These are phyloP conservation scores for Oeneis ivallda DNA, from an alignment of 2,888 invertebrate genomes.

Conservation along the genomic window DNA sequence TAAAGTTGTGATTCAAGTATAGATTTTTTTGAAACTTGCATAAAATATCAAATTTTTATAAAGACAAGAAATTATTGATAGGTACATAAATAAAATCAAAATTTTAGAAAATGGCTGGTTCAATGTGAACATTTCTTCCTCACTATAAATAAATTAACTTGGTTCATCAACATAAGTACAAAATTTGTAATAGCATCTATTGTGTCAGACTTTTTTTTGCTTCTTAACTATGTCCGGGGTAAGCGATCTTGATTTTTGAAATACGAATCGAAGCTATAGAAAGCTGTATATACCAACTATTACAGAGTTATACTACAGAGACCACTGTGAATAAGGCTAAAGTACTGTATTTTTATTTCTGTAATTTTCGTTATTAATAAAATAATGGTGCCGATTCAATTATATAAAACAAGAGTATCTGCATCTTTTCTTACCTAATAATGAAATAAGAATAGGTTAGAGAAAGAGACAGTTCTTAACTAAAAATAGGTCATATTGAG, in stretches of 20 bases:
- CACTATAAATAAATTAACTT: slow-evolving; percentile 19
- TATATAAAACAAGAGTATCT: no score
- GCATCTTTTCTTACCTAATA: no score
- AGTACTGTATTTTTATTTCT: background rate
- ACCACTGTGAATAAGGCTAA: background rate
- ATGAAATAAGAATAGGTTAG: no score
- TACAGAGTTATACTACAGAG: background rate
- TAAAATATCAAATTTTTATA: no score
- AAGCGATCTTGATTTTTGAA: background rate
- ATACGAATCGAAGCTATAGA: background rate
- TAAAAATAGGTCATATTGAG: no score
- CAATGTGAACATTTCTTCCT: slow-evolving; percentile 22
- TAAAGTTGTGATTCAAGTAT: no score
- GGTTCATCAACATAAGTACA: slow-evolving; percentile 34
- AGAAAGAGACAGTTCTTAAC: no score
- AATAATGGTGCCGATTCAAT: no score
- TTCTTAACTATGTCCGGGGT: slow-evolving; percentile 13
- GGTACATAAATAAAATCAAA: background rate
- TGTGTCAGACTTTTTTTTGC: slow-evolving; percentile 33
- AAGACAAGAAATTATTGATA: no score
- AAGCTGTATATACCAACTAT: background rate
- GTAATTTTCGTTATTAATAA: background rate
- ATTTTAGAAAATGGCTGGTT: background rate
- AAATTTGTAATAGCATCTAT: slow-evolving; percentile 33
- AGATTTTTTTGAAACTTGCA: no score